Evolutionary conservation across 1,140 invertebrate genomes (phyloP), one percentile per base, ranked within the genome.

Genomic region (Ladona fulva): DNA sequence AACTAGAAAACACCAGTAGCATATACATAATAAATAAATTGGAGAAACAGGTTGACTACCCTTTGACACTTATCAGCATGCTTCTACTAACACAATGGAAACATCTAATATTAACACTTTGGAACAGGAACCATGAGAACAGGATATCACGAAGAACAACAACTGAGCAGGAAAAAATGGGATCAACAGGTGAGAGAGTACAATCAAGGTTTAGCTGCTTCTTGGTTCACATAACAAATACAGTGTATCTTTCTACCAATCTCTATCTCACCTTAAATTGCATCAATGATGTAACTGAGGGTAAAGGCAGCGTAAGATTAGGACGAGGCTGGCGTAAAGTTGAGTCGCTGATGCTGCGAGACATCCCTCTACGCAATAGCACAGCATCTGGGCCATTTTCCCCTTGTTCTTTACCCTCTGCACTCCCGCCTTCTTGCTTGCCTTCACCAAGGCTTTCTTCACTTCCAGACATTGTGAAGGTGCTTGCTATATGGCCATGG

Each of bases 231-330:
- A 37, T 37, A 8, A 37, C 1, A 5, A 5, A 37, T 8, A 37
- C 29, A 1, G 29, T 37, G 29, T 5, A 37, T 37, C 1, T 37
- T 37, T 37, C 29, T 37, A 37, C 29, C 8, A 37, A 5, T 37
- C 29, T 37, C 52, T 22, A 37, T 24, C 80, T 80, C 83, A 85
- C 85, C 84, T 85, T 85, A 79, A 85, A 85, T 76, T 85, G 84
- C 84, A 85, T 85, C 22, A 85, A 80, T 74, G 84, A 84, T 10
- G 84, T 84, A 75, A 85, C 83, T 74, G 84, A 85, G 74, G 84
- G 83, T 52, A 85, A 83, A 77, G 84, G 85, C 29, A 85, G 80
- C 8, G 85, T 83, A 24, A 85, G 82, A 78, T 85, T 83, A 12
- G 83, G 83, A 42, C 83, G 82, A 25, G 82, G 81, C 79, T 83